These are phyloP conservation scores for Andrena hattorfiana DNA, from an alignment of 2,888 invertebrate genomes.

Conservation along the genomic window DNA sequence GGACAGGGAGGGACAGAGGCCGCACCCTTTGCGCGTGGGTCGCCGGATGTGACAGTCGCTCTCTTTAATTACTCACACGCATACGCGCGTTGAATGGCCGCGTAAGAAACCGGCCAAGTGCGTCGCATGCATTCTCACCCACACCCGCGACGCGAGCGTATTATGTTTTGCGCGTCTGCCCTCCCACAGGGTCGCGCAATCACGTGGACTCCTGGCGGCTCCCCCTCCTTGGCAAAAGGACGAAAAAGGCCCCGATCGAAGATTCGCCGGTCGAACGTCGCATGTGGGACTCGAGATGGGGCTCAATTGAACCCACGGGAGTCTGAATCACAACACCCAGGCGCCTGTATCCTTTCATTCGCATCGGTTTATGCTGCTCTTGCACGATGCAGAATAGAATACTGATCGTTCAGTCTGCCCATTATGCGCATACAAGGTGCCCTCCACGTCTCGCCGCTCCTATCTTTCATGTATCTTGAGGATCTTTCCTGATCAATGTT, in stretches of 20 bases:
- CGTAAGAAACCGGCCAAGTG: constrained; percentile 78
- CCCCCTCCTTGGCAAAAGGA: constrained; percentile 62
- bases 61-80: constrained; percentile 85
- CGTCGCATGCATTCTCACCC: constrained; percentile 70
- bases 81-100: constrained; percentile 71
- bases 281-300: constrained; percentile 42
- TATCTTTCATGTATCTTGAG: background rate
- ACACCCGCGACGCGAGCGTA: constrained; percentile 65
- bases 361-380: background rate
- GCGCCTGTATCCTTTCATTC: background rate
- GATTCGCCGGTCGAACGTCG: constrained; percentile 43
- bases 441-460: background rate
- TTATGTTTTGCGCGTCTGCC: constrained; percentile 79
- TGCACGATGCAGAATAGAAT: background rate
- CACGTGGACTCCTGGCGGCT: constrained; percentile 67
- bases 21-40: constrained; percentile 85
- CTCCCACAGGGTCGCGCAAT: constrained; percentile 76
- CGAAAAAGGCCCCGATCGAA: constrained; percentile 56
- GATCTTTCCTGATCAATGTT: background rate
- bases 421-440: constrained; percentile 8
- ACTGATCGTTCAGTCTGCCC: constrained; percentile 5
- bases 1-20: constrained; percentile 71
- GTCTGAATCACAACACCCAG: constrained; percentile 48
- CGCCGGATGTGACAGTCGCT: constrained; percentile 85
- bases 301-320: constrained; percentile 13